Percentiles rank a stretch among this genome's conserved stretches.
phyloP scores from a whole-genome alignment of 1,140 invertebrate genomes.

The Mizuhopecten yessoensis region DNA sequence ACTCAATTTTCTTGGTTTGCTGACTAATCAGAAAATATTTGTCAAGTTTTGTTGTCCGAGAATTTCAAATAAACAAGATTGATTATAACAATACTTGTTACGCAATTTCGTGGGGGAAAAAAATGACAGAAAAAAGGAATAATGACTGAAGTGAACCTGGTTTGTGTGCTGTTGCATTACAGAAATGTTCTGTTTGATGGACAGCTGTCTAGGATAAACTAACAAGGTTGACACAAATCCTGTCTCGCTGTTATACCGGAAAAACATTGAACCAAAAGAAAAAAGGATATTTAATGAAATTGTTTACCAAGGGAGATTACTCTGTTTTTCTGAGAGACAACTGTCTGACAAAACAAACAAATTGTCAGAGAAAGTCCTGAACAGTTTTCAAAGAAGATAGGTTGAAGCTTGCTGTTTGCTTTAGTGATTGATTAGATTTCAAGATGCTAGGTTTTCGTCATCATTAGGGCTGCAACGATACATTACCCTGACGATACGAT shows the following conservation, averaged over 20 bases:
- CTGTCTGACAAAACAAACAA: not conserved
- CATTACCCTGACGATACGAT: too few relatives aligned
- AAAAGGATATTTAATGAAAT: not conserved
- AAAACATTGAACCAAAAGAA: not conserved
- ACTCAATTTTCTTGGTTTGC: too few relatives aligned
- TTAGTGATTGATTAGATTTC: not conserved
- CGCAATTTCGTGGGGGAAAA: too few relatives aligned
- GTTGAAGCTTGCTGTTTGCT: not conserved
- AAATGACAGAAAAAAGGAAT: too few relatives aligned
- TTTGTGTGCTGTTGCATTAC: too few relatives aligned
- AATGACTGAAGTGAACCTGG: too few relatives aligned
- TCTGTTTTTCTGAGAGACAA: not conserved
- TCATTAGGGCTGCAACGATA: too few relatives aligned
- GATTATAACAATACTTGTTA: too few relatives aligned
- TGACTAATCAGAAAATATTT: too few relatives aligned
- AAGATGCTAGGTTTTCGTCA: not conserved
- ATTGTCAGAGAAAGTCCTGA: not conserved
- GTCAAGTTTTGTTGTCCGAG: too few relatives aligned
- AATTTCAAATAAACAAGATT: too few relatives aligned
- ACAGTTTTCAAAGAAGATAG: not conserved
- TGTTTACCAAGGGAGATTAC: conserved; percentile 8
- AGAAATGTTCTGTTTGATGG: not conserved
- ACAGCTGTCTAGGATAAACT: not conserved
- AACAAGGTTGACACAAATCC: not conserved
- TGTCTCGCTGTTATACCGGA: not conserved